These are phyloP conservation scores for Varanus komodoensis DNA, from an alignment of 2,113 vertebrate genomes.

Conservation along the genomic window DNA sequence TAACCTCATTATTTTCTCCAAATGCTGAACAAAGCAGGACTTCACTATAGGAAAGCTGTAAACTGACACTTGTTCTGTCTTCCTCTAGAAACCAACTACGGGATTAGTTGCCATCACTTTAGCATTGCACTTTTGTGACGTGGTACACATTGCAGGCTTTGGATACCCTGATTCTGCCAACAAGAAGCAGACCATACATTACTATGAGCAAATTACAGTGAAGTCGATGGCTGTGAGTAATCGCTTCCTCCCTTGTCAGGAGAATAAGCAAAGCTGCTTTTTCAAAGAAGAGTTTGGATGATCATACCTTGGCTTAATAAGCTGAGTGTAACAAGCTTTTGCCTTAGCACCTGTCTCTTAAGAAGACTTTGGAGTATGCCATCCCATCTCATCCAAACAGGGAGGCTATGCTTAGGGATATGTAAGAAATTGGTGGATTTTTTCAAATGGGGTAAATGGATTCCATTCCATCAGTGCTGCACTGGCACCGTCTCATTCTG, in stretches of 20 bases:
- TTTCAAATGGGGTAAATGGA: too few species aligned
- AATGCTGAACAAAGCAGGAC: not conserved
- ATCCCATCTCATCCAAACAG: not conserved
- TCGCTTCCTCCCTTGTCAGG: not conserved
- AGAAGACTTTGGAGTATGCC: not conserved
- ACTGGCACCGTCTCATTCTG: too few species aligned
- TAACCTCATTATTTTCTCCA: not conserved
- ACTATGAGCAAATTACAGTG: constrained; percentile 89
- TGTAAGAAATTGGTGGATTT: too few species aligned
- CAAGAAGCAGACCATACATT: constrained; percentile 88
- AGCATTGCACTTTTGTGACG: constrained; percentile 92
- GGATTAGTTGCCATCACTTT: constrained; percentile 91
- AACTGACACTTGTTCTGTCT: not conserved
- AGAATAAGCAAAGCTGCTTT: not conserved
- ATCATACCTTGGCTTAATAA: not conserved
- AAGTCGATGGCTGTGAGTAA: constrained; percentile 88
- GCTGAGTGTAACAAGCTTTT: not conserved
- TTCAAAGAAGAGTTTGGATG: not conserved
- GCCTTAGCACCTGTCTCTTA: too few species aligned
- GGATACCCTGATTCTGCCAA: constrained; percentile 85
- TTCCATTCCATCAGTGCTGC: too few species aligned
- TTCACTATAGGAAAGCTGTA: accelerated
- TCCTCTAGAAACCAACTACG: constrained; percentile 84
- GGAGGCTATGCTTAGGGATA: not conserved
- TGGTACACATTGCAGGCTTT: constrained; percentile 92